Conservation (phyloP, 2,797 vertebrate genomes). For the Leontocebus nigricollis region DNA sequence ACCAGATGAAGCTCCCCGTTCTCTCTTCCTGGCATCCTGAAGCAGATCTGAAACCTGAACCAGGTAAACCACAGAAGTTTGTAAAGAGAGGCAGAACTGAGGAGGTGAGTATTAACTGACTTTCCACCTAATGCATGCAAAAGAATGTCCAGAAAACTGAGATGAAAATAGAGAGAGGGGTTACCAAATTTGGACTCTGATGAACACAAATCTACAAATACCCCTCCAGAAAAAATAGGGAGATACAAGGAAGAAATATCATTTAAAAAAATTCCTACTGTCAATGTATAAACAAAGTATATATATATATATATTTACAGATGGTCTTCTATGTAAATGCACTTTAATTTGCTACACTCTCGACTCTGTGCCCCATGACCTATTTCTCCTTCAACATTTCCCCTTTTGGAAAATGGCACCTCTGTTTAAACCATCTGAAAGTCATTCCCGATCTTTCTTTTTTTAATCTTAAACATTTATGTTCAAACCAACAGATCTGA, state of each 20-base stretch:
- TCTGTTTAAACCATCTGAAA: not conserved
- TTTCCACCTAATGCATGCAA: not conserved
- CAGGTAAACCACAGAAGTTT: not conserved
- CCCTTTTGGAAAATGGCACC: not conserved
- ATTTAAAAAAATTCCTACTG: not conserved
- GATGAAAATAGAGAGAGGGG: not conserved
- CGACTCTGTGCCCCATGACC: not conserved
- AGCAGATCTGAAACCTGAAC: not conserved
- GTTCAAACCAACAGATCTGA: not conserved
- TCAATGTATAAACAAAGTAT: not conserved
- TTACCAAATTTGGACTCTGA: not conserved
- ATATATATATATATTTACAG: not conserved
- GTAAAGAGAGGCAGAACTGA: not conserved
- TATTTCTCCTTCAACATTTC: not conserved
- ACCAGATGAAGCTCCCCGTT: fast-evolving
- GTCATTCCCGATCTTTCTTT: not conserved
- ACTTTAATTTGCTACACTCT: not conserved
- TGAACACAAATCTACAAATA: not conserved
- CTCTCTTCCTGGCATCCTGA: not conserved
- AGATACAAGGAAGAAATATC: not conserved
- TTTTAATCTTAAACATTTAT: not conserved
- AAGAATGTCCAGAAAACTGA: not conserved
- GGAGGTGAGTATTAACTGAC: not conserved
- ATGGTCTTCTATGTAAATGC: not conserved
- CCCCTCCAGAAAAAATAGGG: not conserved